Evolutionary conservation across 2,113 vertebrate genomes (phyloP).

Genomic region (Chionodraco myersi): DNA sequence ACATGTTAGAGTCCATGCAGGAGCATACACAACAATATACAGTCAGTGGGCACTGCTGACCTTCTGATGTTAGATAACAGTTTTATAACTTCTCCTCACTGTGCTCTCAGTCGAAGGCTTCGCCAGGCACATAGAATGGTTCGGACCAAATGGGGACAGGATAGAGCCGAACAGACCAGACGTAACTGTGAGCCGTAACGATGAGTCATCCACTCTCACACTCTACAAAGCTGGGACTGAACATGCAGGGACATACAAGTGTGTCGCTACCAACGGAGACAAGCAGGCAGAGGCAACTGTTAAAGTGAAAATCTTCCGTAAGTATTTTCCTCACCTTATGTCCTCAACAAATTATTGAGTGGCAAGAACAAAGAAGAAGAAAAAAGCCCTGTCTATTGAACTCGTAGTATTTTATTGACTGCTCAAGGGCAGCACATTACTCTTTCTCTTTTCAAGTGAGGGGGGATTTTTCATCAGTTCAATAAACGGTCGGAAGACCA

Average conservation of each 20-base stretch:
- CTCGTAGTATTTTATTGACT: conserved; percentile 71
- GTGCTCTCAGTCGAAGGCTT: conserved; percentile 86
- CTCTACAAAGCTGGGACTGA: conserved; percentile 93
- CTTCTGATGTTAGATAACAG: conserved; percentile 9
- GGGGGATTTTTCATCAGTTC: conserved; percentile 80
- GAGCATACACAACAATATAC: conserved; percentile 11
- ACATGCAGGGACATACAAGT: conserved; percentile 95
- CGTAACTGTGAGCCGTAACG: conserved; percentile 90
- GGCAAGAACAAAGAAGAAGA: conserved; percentile 14
- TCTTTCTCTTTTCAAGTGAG: conserved; percentile 70
- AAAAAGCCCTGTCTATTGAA: conserved; percentile 63
- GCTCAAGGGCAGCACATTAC: conserved; percentile 74
- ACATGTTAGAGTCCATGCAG: conserved; percentile 8
- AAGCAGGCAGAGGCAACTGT: conserved; percentile 91
- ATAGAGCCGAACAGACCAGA: conserved; percentile 90
- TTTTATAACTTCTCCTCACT: conserved; percentile 46
- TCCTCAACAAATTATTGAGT: conserved; percentile 27
- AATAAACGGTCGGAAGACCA: conserved; percentile 77
- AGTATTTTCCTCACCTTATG: conserved; percentile 63
- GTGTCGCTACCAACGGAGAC: conserved; percentile 88
- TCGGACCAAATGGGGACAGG: conserved; percentile 91
- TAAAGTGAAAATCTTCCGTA: conserved; percentile 97
- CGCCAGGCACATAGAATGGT: conserved; percentile 95
- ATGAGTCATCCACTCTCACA: conserved; percentile 93
- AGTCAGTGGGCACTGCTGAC: conserved; percentile 23